Evolutionary conservation across 2,113 vertebrate species (phyloP).

Genomic region (Nothocercus nigrocapillus): DNA sequence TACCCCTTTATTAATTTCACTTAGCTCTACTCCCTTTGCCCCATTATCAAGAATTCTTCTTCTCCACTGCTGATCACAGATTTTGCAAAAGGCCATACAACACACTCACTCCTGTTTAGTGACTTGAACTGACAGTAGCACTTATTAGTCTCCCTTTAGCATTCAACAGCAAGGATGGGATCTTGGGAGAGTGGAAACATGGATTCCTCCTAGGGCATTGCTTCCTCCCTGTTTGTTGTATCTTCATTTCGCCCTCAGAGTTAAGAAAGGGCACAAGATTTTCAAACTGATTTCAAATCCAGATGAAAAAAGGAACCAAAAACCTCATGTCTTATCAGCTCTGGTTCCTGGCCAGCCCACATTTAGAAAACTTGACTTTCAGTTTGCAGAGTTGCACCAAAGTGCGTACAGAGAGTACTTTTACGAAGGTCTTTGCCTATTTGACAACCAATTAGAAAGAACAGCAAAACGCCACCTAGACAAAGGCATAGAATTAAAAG

Average conservation of each 20-base stretch:
- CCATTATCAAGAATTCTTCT: background rate
- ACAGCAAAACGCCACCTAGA: background rate
- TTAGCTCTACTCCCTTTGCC: background rate
- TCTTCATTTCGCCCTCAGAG: background rate
- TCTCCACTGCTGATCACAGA: background rate
- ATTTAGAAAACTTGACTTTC: background rate
- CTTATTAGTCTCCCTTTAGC: background rate
- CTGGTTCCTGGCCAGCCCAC: background rate
- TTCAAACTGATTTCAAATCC: background rate
- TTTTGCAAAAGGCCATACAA: background rate
- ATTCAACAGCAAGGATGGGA: accelerated
- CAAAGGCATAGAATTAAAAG: background rate
- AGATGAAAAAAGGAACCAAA: background rate
- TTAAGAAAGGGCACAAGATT: background rate
- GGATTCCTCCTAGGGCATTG: background rate
- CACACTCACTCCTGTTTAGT: background rate
- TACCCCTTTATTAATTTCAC: background rate
- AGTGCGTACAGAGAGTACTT: background rate
- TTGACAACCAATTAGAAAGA: background rate
- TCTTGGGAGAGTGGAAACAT: background rate
- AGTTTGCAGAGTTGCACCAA: background rate
- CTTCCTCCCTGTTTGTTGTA: background rate
- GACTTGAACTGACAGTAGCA: background rate
- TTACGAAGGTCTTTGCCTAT: background rate
- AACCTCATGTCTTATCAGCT: background rate